Percentiles rank a stretch among this genome's conserved stretches.
phyloP scores from a whole-genome alignment of 2,113 vertebrate species.

The Phylloscopus trochiloides region DNA sequence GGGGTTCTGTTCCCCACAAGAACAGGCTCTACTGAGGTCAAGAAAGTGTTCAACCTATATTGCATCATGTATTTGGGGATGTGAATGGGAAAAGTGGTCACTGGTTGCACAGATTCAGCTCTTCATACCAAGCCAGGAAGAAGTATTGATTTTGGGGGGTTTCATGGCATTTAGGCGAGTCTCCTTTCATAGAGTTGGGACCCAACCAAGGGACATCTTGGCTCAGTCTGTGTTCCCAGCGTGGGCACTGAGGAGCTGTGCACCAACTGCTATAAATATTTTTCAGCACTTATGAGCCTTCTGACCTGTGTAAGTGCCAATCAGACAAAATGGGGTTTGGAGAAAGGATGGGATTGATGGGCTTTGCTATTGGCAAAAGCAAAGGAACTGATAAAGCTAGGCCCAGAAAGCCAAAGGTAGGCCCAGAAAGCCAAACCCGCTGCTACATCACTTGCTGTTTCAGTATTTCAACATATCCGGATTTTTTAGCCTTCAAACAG shows the following conservation, averaged over 20 bases:
- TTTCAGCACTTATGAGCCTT: not conserved
- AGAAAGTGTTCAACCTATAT: not conserved
- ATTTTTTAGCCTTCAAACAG: not conserved
- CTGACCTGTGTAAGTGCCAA: not conserved
- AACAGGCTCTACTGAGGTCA: not conserved
- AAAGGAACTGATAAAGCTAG: not conserved
- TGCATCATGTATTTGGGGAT: not conserved
- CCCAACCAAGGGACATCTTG: accelerated
- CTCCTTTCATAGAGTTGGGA: not conserved
- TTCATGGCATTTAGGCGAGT: not conserved
- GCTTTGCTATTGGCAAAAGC: not conserved
- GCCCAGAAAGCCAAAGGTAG: not conserved
- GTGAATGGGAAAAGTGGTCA: not conserved
- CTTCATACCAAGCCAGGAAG: not conserved
- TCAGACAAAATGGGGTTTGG: not conserved
- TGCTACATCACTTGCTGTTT: not conserved
- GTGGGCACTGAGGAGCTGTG: not conserved
- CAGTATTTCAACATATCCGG: not conserved
- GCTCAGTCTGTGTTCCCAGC: not conserved
- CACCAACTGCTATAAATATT: not conserved
- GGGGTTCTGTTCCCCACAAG: accelerated
- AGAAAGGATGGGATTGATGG: not conserved
- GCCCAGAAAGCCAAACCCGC: not conserved
- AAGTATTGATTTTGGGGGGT: not conserved
- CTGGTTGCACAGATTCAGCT: not conserved